Evolutionary conservation across 2,797 vertebrate species (phyloP).

Genomic region (Coracias cyanogaster): DNA sequence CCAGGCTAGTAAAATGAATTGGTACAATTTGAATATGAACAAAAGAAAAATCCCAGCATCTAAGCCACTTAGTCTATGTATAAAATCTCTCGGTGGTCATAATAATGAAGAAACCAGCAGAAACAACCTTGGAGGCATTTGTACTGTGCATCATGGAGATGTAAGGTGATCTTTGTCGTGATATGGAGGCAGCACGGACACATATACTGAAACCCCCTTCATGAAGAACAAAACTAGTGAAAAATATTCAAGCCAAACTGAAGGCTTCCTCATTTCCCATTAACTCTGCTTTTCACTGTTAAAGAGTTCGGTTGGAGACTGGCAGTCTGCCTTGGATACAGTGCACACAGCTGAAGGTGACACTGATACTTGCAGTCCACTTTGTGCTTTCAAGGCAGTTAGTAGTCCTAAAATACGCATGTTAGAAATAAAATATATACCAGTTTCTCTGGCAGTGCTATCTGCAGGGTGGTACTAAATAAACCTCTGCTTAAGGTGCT

Average conservation of each 20-base stretch:
- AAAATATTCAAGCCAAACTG: neutral
- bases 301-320: neutral
- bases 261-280: neutral
- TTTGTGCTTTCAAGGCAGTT: neutral
- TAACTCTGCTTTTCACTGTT: neutral
- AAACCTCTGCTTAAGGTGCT: neutral
- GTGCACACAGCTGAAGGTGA: neutral
- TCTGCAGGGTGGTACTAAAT: neutral
- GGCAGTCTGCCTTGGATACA: neutral
- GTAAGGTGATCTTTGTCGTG: neutral
- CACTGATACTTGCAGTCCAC: neutral
- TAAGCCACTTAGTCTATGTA: neutral
- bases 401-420: neutral
- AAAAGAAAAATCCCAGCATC: neutral
- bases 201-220: neutral
- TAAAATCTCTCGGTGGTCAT: neutral
- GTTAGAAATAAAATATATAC: neutral
- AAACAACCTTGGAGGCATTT: neutral
- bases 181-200: neutral
- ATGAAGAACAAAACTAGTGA: neutral
- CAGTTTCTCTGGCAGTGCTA: neutral
- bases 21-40: neutral
- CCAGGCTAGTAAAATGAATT: constrained; percentile 1
- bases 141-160: neutral
- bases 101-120: neutral